A percentile compares a stretch with the other conserved stretches of the same genome.
Evolutionary conservation across 2,113 vertebrate species (phyloP).

Genomic region (Ophthalmolycus amberensis): DNA sequence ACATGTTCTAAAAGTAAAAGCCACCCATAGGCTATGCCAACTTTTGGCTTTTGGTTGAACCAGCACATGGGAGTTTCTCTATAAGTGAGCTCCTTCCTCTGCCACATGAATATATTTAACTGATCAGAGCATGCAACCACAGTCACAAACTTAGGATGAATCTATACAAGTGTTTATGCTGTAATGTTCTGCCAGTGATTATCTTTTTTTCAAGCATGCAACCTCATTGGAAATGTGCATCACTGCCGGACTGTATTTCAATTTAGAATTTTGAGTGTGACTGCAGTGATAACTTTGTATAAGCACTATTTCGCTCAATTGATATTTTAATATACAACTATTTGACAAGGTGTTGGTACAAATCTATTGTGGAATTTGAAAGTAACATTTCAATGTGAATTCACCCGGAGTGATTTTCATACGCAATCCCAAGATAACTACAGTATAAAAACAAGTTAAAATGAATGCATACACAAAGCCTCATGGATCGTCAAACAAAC

Average conservation of each 20-base stretch:
- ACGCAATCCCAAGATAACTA: slow-evolving; percentile 1
- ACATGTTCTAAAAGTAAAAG: slow-evolving; percentile 45
- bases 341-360: slow-evolving; percentile 17
- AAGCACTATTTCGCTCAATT: background rate
- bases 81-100: background rate
- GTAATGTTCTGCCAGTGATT: slow-evolving; percentile 12
- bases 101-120: slow-evolving; percentile 50
- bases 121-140: slow-evolving; percentile 35
- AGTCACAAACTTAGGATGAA: slow-evolving; percentile 28
- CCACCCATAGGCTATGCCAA: slow-evolving; percentile 23
- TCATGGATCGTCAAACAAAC: slow-evolving; percentile 61
- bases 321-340: background rate
- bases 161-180: slow-evolving; percentile 23
- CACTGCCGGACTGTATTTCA: background rate
- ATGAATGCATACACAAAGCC: slow-evolving; percentile 50
- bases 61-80: slow-evolving; percentile 27
- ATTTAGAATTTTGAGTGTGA: background rate
- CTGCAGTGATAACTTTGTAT: background rate
- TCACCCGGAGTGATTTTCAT: slow-evolving; percentile 9
- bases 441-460: slow-evolving; percentile 51
- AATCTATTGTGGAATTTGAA: background rate
- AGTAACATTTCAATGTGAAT: slow-evolving; percentile 3
- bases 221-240: background rate
- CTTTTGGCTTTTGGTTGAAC: slow-evolving; percentile 41
- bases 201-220: background rate